phyloP scores from a whole-genome alignment of 2,113 vertebrate species.

The Megaptera novaeangliae region DNA sequence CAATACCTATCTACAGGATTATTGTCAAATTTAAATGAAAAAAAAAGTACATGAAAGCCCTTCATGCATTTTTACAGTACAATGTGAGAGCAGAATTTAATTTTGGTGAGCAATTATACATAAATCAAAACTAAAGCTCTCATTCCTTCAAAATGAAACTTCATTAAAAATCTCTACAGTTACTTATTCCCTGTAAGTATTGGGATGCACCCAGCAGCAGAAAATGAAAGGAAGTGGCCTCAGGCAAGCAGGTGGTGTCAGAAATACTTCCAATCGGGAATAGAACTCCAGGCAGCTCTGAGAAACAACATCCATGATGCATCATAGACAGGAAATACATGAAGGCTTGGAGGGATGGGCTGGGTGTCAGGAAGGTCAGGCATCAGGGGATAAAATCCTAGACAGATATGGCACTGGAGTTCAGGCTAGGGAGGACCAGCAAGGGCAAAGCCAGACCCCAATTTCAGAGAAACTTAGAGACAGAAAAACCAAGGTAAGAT shows the following conservation, averaged over 20 bases:
- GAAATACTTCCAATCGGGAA: neutral
- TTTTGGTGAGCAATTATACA: neutral
- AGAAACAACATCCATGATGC: neutral
- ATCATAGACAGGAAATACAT: neutral
- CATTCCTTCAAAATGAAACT: neutral
- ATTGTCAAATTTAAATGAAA: neutral
- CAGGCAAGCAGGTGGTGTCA: neutral
- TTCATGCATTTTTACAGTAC: slow-evolving; percentile 6
- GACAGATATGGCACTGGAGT: neutral
- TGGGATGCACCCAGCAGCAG: neutral
- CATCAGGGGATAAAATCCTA: neutral
- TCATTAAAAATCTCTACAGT: neutral
- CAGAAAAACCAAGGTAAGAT: neutral
- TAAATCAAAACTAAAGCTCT: neutral
- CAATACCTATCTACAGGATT: neutral
- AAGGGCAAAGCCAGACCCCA: neutral
- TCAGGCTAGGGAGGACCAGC: neutral
- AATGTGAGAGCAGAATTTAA: neutral
- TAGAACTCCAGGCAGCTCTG: neutral
- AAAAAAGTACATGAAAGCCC: neutral
- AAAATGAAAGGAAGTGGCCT: neutral
- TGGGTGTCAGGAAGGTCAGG: neutral
- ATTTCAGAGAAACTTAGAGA: neutral
- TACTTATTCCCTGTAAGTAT: neutral
- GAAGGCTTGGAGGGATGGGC: neutral